Conservation (phyloP, 1,140 invertebrate genomes). For the Tetramorium simillimum region DNA sequence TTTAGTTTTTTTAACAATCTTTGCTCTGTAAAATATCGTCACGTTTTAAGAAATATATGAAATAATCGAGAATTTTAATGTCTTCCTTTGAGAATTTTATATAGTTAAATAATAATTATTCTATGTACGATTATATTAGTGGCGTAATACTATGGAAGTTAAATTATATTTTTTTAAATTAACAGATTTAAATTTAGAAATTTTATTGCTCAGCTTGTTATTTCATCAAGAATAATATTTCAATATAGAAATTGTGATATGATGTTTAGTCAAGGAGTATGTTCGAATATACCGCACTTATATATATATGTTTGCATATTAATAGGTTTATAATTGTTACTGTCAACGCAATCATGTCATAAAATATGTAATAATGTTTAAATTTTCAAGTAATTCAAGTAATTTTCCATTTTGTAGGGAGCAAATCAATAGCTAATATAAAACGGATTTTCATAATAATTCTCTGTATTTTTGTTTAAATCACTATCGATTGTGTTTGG, state of each 20-base stretch:
- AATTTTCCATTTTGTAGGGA: not conserved
- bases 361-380: not conserved
- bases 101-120: not conserved
- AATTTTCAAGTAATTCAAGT: not conserved
- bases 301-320: not conserved
- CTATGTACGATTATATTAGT: not conserved
- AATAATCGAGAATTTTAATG: not conserved
- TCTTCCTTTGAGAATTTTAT: not conserved
- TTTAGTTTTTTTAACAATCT: not conserved
- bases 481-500: not conserved
- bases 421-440: not conserved
- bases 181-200: not conserved
- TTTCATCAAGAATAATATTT: not conserved
- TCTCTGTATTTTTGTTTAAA: not conserved
- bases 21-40: not conserved
- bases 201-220: not conserved
- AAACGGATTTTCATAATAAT: not conserved
- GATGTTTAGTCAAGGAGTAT: not conserved
- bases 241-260: slow-evolving; percentile 9
- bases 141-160: not conserved
- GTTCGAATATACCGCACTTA: not conserved
- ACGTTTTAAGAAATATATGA: not conserved
- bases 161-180: not conserved
- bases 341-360: not conserved
- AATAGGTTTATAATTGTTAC: slow-evolving; percentile 2